Base-by-base conservation (phyloP, 2,888 invertebrate genomes). In the Ametastegia equiseti region DNA sequence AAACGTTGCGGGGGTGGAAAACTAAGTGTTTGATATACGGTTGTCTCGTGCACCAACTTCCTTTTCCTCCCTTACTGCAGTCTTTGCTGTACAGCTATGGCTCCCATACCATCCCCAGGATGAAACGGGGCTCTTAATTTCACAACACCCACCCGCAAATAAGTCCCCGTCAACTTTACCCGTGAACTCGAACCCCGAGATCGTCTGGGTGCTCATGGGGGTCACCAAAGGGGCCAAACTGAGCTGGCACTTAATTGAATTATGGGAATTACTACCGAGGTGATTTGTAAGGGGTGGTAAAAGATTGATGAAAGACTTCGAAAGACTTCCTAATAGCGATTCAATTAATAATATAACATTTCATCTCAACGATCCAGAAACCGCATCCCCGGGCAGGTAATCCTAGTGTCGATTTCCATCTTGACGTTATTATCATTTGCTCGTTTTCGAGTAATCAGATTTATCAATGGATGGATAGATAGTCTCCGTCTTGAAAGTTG, bases 241-340 rank as follows among this genome's bases (percentile, higher is more conserved):
- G 69, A 81, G 81, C 80, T 81, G 82, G 67, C 82, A 82, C 85
- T 88, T 90, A 89, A 90, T 90, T 88, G 90, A 90, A 90, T 91
- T 88, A 90, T 89, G 86, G 88, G 89, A 89, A 90, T 90, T 88
- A 88, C 87, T 84, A 86, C 84, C 83, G 82, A 86, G 86, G 87
- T 88, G 89, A 90, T 90, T 89, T 86, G 88, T 85, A 85, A 86
- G 88, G 89, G n/a, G 88, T 81, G 87, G 83, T 79, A 87, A 84
- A n/a, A 89, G 90, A 90, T 90, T 90, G 90, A 90, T 90, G 90
- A 88, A 88, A 87, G 86, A 88, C 78, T 42, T 45, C 0, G 6
- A 75, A 60, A 77, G 57, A 60, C 84, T 83, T 81, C 83, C 84
- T 87, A 88, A 73, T 73, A 73, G 88, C 88, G 88, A 89, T 89